Evolutionary conservation across 2,888 invertebrate species (phyloP).

Genomic region (Onthophagus sagittarius): DNA sequence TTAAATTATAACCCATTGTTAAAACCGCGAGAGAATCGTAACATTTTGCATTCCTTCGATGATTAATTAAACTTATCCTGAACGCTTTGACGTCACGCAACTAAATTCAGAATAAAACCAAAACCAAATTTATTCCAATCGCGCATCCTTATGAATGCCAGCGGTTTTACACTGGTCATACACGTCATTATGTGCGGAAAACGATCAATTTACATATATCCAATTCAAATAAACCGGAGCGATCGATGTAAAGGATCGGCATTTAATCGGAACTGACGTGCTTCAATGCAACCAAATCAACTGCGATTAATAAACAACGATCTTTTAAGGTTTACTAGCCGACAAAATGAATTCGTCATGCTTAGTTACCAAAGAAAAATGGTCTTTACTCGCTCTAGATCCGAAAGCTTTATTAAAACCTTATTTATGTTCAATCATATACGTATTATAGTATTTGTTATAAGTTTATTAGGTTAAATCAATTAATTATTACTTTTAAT

Average conservation of each 20-base stretch:
- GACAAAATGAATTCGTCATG: background rate
- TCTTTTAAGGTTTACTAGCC: background rate
- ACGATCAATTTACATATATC: background rate
- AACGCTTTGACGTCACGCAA: background rate
- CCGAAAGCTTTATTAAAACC: background rate
- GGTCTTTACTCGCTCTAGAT: background rate
- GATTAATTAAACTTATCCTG: background rate
- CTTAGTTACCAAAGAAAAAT: background rate
- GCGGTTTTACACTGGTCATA: background rate
- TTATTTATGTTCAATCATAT: background rate
- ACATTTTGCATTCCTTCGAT: background rate
- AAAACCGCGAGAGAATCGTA: background rate
- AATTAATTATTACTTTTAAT: no score
- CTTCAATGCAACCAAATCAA: background rate
- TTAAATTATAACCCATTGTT: background rate
- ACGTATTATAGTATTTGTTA: no score
- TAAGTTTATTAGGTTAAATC: no score
- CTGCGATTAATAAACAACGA: background rate
- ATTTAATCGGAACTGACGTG: background rate
- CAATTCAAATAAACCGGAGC: background rate
- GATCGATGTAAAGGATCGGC: background rate
- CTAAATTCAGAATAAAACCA: background rate
- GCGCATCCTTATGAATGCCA: background rate
- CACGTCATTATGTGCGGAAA: background rate
- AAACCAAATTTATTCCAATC: background rate